phyloP scores from a whole-genome alignment of 2,797 vertebrate genomes.

The Coracias cyanogaster region DNA sequence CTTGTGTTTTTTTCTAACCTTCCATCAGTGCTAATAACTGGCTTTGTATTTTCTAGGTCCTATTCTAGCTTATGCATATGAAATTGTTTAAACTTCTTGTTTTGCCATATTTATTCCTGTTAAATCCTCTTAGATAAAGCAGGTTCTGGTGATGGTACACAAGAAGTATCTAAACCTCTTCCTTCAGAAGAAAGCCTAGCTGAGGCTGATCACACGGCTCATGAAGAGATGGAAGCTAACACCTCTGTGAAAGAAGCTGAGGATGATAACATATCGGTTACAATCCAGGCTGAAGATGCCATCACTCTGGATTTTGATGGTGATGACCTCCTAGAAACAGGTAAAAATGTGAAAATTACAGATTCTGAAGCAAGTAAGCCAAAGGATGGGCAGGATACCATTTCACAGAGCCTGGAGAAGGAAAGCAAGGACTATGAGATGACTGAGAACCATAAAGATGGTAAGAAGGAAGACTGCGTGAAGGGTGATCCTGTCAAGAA shows the following conservation, averaged over 20 bases:
- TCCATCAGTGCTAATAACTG: constrained; percentile 96
- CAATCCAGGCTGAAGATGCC: constrained; percentile 99
- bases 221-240: constrained; percentile 91
- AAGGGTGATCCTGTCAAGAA: constrained; percentile 93
- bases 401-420: constrained; percentile 90
- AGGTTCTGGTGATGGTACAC: constrained; percentile 99
- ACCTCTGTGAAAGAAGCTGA: constrained; percentile 93
- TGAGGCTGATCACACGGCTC: constrained; percentile 85
- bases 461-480: constrained; percentile 94
- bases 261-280: constrained; percentile 99
- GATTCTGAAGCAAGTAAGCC: constrained; percentile 97
- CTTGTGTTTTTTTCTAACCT: constrained; percentile 91
- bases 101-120: constrained; percentile 99
- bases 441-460: constrained; percentile 92
- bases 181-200: constrained; percentile 92
- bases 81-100: constrained; percentile 97
- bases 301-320: constrained; percentile 99
- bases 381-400: constrained; percentile 90
- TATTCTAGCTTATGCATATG: constrained; percentile 91
- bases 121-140: constrained; percentile 99
- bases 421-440: constrained; percentile 90
- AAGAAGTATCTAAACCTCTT: constrained; percentile 97
- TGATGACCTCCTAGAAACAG: constrained; percentile 99
- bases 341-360: constrained; percentile 99
- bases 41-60: constrained; percentile 98